These are phyloP conservation scores for Epistrophella euchroma DNA, from an alignment of 2,888 invertebrate species.

Conservation along the genomic window DNA sequence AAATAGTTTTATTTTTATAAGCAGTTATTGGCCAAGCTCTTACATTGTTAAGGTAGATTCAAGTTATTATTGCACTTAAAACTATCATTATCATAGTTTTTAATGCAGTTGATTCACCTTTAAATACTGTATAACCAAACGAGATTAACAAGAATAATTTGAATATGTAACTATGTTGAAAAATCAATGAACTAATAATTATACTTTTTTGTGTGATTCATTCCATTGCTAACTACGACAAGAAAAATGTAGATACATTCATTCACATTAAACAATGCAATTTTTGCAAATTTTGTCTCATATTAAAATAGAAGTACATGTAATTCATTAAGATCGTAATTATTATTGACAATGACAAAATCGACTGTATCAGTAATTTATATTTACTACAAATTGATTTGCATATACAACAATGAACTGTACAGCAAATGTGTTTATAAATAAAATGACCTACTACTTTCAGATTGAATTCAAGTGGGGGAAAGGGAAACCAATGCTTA, in stretches of 20 bases:
- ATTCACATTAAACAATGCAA: too few species aligned
- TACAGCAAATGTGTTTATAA: not conserved
- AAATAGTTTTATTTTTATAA: too few species aligned
- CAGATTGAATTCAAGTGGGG: constrained; percentile 5
- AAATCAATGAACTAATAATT: too few species aligned
- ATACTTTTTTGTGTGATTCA: not conserved
- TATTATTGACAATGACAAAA: constrained; percentile 1
- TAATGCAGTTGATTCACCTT: not conserved
- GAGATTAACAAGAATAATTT: not conserved
- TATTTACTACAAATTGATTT: not conserved
- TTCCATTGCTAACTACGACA: not conserved
- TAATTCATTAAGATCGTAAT: not conserved
- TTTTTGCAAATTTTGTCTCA: not conserved
- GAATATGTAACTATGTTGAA: not conserved
- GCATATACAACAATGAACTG: not conserved
- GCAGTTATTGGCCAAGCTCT: too few species aligned
- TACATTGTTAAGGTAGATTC: too few species aligned
- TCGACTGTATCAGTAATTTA: not conserved
- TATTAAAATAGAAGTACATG: not conserved
- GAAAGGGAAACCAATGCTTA: constrained; percentile 5
- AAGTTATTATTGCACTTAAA: too few species aligned
- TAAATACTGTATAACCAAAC: not conserved
- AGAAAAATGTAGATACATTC: not conserved
- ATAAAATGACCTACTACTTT: constrained; percentile 22
- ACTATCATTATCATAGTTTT: too few species aligned